These are phyloP conservation scores for Venusia cambrica DNA, from an alignment of 2,888 invertebrate species.

Conservation along the genomic window DNA sequence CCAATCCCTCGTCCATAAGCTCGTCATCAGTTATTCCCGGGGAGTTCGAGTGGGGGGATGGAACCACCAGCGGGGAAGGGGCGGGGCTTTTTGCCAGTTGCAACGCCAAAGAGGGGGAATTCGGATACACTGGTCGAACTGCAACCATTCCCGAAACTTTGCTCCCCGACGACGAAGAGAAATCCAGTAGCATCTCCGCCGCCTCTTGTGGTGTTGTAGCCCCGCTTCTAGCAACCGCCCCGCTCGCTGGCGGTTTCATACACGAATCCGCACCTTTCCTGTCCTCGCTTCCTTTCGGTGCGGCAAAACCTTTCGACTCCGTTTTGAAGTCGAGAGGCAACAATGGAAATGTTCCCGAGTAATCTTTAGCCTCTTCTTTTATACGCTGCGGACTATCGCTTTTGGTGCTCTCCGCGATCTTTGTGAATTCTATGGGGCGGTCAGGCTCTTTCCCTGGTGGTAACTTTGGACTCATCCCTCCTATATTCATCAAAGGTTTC, in stretches of 20 bases:
- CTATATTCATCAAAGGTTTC: constrained; percentile 69
- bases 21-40: constrained; percentile 94
- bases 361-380: constrained; percentile 69
- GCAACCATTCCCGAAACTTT: constrained; percentile 78
- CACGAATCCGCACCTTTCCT: constrained; percentile 71
- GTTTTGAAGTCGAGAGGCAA: constrained; percentile 72
- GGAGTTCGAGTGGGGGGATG: constrained; percentile 86
- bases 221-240: constrained; percentile 63
- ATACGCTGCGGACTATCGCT: constrained; percentile 58
- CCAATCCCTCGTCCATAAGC: constrained; percentile 93
- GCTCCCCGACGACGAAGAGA: constrained; percentile 82
- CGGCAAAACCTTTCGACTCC: constrained; percentile 69
- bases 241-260: constrained; percentile 72
- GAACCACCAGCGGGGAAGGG: constrained; percentile 84
- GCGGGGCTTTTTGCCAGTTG: constrained; percentile 90
- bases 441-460: constrained; percentile 53
- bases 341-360: constrained; percentile 55
- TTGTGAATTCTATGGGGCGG: constrained; percentile 61
- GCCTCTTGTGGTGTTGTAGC: constrained; percentile 81
- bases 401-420: constrained; percentile 64
- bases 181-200: constrained; percentile 84
- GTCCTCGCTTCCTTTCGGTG: constrained; percentile 70
- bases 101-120: constrained; percentile 85
- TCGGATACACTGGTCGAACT: constrained; percentile 79
- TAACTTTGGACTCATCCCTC: constrained; percentile 68